phyloP scores from a whole-genome alignment of 1,140 invertebrate species.

The Pseudomyrmex gracilis region DNA sequence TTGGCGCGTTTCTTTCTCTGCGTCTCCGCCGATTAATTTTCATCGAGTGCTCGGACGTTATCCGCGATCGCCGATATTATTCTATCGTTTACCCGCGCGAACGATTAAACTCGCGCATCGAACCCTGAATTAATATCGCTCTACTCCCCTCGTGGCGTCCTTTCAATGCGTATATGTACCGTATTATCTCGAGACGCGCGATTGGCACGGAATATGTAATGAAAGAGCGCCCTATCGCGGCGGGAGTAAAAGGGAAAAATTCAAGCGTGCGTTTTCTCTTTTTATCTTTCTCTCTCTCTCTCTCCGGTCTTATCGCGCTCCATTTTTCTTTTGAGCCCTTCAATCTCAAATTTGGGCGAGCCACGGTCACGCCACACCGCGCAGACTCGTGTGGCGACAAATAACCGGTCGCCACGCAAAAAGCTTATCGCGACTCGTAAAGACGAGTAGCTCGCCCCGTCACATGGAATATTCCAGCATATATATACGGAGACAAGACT shows the following conservation, averaged over 20 bases:
- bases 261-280: background rate
- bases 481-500: background rate
- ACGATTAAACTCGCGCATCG: constrained; percentile 50
- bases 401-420: constrained; percentile 60
- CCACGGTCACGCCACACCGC: constrained; percentile 39
- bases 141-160: background rate
- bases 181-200: constrained; percentile 57
- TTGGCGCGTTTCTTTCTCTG: constrained; percentile 28
- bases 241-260: constrained; percentile 24
- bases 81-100: constrained; percentile 43
- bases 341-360: constrained; percentile 59
- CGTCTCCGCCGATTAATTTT: constrained; percentile 55
- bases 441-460: constrained; percentile 10
- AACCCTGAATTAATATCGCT: constrained; percentile 46
- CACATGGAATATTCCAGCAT: background rate
- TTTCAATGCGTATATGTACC: constrained; percentile 19
- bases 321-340: constrained; percentile 59
- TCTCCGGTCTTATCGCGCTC: constrained; percentile 38
- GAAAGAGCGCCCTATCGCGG: constrained; percentile 52
- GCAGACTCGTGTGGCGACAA: constrained; percentile 33
- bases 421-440: constrained; percentile 49
- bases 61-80: constrained; percentile 54
- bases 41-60: constrained; percentile 48
- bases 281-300: background rate
- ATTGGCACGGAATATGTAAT: constrained; percentile 58